Percentiles rank a stretch among this genome's conserved stretches.
Evolutionary conservation across 2,797 vertebrate species (phyloP).

Genomic region (Macropodus opercularis): DNA sequence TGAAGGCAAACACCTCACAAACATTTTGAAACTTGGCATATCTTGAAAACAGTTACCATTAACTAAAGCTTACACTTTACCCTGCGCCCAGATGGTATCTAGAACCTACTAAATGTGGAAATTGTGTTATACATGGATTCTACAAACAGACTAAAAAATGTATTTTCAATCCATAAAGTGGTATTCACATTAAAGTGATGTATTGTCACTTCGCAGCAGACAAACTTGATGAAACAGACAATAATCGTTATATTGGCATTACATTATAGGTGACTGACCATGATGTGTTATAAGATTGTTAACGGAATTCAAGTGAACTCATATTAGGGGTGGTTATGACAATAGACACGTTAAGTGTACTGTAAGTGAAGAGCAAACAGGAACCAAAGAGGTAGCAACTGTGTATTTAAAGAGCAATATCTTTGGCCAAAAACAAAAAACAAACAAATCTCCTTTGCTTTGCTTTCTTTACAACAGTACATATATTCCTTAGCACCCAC

Average conservation of each 20-base stretch:
- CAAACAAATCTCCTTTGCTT: slow-evolving; percentile 34
- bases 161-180: slow-evolving; percentile 51
- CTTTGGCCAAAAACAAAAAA: slow-evolving; percentile 63
- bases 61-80: slow-evolving; percentile 36
- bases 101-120: slow-evolving; percentile 43
- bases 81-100: slow-evolving; percentile 43
- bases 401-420: slow-evolving; percentile 45
- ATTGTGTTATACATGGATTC: slow-evolving; percentile 32
- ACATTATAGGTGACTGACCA: slow-evolving; percentile 42
- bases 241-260: slow-evolving; percentile 42
- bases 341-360: slow-evolving; percentile 19
- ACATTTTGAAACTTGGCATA: slow-evolving; percentile 40
- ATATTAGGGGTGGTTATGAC: slow-evolving; percentile 17
- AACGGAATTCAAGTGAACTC: slow-evolving; percentile 35
- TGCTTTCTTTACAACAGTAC: slow-evolving; percentile 8
- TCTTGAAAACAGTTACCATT: slow-evolving; percentile 45
- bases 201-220: slow-evolving; percentile 46
- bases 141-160: slow-evolving; percentile 51
- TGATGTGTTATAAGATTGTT: slow-evolving; percentile 24
- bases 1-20: slow-evolving; percentile 47
- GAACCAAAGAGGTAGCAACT: slow-evolving; percentile 70
- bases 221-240: slow-evolving; percentile 54
- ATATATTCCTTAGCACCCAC: neutral
- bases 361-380: slow-evolving; percentile 50
- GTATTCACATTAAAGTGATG: slow-evolving; percentile 44